Percentiles rank a stretch among this genome's conserved stretches.
Evolutionary conservation across 2,113 vertebrate species (phyloP).

Genomic region (Zosterops borbonicus): DNA sequence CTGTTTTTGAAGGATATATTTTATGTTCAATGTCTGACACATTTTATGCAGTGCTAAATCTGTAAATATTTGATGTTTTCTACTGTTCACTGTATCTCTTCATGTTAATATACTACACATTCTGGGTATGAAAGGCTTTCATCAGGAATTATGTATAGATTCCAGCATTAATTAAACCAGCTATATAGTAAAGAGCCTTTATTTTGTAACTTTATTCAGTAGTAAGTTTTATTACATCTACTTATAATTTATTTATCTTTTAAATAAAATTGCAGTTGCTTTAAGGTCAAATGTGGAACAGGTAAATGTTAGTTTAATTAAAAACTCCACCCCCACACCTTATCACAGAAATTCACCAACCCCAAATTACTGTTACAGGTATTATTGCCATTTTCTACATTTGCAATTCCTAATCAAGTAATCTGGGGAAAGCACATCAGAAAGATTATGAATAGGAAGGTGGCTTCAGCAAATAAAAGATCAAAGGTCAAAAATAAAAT

Average conservation of each 20-base stretch:
- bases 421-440: neutral
- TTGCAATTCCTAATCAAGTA: neutral
- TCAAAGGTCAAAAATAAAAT: neutral
- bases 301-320: neutral
- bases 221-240: neutral
- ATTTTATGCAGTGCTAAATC: neutral
- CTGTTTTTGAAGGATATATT: neutral
- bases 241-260: neutral
- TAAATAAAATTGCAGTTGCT: neutral
- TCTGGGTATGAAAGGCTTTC: neutral
- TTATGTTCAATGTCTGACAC: neutral
- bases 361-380: neutral
- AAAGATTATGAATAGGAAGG: neutral
- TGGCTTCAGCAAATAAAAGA: neutral
- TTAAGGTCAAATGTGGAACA: neutral
- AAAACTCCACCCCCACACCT: neutral
- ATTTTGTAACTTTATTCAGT: neutral
- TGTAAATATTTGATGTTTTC: neutral
- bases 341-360: neutral
- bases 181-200: neutral
- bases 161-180: neutral
- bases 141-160: neutral
- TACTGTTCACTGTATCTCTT: neutral
- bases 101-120: neutral
- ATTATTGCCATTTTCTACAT: neutral